Evolutionary conservation across 2,888 invertebrate species (phyloP), one percentile per base, ranked within the genome.

Genomic region (Apotomis turbidana): DNA sequence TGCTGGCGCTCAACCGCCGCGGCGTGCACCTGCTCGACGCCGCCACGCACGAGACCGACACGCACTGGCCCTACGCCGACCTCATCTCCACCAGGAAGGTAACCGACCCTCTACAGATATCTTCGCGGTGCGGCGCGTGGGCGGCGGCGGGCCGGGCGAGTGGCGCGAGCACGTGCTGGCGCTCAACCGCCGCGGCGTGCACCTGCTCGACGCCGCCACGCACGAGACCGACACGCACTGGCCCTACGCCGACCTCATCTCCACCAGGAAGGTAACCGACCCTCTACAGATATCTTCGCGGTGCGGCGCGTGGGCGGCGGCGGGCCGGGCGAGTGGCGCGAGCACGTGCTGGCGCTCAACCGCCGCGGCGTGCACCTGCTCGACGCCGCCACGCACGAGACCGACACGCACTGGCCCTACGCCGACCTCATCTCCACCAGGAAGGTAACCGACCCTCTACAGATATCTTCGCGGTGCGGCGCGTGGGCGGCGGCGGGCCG

Each of bases 371-470:
- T 99, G 55, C 97, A 98, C 84, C 98, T 99, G 93, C 95, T 99
- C 85, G 98, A 98, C 87, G 96, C 97, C 82, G 95, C 96, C 85
- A 97, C 98, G 54, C 99, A 99, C 93, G 98, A 98, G 88, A 97
- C 98, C 0, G 92, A 98, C 83, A 96, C 98, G 81, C 97, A 97
- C 89, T 98, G 98, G 95, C 97, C 98, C 9, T 98, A 98, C 89
- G 96, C 97, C 66, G 98, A 99, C 86, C 98, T 99, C 76, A 98
- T 99, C 83, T 98, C 98, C 70, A 99, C 99, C 10, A 95, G 99
- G 81, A 98, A 98, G 94, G 97, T 92, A 13, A 1, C 15, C 15
- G 15, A 15, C 15, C 15, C 15, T 15, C 15, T 15, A 15, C 15
- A 15, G 15, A 15, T 15, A 15, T 15, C 15, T 15, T 15, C 15